Base-by-base conservation (phyloP, 2,888 invertebrate genomes). In the Rugalucina vietnamica region DNA sequence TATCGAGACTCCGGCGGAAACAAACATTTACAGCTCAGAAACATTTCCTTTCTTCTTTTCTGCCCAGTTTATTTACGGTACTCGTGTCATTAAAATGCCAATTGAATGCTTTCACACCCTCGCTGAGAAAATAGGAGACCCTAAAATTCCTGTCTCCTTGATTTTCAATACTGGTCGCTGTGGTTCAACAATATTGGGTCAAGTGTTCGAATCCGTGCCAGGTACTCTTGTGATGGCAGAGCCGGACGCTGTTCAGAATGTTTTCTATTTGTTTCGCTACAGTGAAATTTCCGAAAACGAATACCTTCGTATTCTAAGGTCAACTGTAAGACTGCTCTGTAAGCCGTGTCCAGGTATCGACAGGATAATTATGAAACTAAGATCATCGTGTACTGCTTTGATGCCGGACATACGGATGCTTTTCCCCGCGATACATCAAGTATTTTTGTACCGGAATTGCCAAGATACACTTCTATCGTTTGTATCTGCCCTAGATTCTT, bases 151-250 rank as follows among this genome's bases (percentile, higher is more conserved):
- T 12, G 21, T 86, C 80, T 34, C 85, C 87, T 70, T 84, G 82
- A 29, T 87, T 81, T 86, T 89, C 27, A 90, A 85, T 71, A 90
- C 88, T 4, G 91, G 91, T 0, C 82, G 91, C 21, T 91, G 91
- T 77, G 91, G 91, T 8, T 90, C 90, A 18, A 91, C 91, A 10
- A 29, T 90, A 36, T 75, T 91, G 27, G 36, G 79, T 10, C 89
- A 91, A 49, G 85, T 89, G 14, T 80, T 91, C 24, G 91, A 90
- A 60, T 69, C 78, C 1, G 78, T 90, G 27, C 89, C 90, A 18
- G 88, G 88, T 3, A 85, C 85, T 0, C 60, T 89, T 0, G 49
- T 87, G 8, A 70, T 86, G 21, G 81, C 86, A 2, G 91, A 91
- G 69, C 90, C 90, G 2, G 90, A 90, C 71, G 84, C 82, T 27